Evolutionary conservation across 1,140 invertebrate species (phyloP), one percentile per base, ranked within the genome.

Genomic region (Aphidius gifuensis): DNA sequence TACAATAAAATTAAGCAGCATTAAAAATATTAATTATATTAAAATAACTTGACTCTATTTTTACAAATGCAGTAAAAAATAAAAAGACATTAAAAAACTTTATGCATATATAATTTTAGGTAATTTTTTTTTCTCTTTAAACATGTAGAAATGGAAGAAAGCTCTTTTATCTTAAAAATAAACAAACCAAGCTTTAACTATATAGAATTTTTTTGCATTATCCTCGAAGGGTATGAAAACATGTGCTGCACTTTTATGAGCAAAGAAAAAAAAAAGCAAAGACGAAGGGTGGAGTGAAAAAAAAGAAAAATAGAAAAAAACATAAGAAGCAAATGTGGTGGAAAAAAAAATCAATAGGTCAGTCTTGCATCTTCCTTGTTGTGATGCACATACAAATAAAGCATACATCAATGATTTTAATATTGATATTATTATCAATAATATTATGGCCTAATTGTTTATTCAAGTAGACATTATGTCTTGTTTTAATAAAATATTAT

Each of bases 361-460:
- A 68, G 68, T 48, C 61, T 60, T 64, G 61, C 68, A 67, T 65
- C 42, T 67, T 42, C 38, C 23, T 46, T 62, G 54, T 58, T 40
- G 9, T 5, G 47, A 57, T 57, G 40, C 9, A 59, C 50, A 21
- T 16, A 59, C 39, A 9, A 42, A 6, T 32, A 45, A 53, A 46
- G 48, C 60, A 62, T 59, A 67, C 65, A 68, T 66, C 58, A 32
- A 44, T 49, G 38, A 9, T 9, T 49, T 43, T 16, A 44, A 45
- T 47, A 32, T 32, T 42, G 47, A 46, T 55, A 62, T 48, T n/a
- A 68, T 68, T 68, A 66, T 64, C 67, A 63, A 73, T 69, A 73
- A 71, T 74, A 74, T 76, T 73, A 65, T 73, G 77, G 73, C 74
- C 76, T 71, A 79, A 72, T 79, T 75, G 67, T 70, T 74, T 69